Percentiles rank a stretch among this genome's conserved stretches.
phyloP scores from a whole-genome alignment of 2,888 invertebrate species.

The Drosophila rellima region DNA sequence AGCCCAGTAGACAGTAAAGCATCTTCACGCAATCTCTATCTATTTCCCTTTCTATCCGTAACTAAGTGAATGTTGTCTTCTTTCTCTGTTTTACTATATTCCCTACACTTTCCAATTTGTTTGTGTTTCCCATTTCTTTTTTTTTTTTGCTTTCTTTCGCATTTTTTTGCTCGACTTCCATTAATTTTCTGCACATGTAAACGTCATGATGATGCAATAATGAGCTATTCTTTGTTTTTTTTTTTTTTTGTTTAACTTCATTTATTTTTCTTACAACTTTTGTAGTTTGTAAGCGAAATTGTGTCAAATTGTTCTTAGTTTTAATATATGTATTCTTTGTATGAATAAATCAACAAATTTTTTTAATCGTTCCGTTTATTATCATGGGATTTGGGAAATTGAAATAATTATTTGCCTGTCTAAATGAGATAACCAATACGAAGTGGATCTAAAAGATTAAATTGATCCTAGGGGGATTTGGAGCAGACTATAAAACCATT shows the following conservation, averaged over 20 bases:
- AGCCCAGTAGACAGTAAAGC: slow-evolving; percentile 34
- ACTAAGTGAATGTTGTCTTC: not conserved
- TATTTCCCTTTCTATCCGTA: not conserved
- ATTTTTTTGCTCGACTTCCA: slow-evolving; percentile 15
- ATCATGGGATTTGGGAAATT: not conserved
- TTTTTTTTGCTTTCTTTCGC: slow-evolving; percentile 8
- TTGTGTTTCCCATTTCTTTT: slow-evolving; percentile 1
- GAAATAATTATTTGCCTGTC: not conserved
- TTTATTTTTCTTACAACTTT: slow-evolving; percentile 25
- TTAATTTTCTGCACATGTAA: slow-evolving; percentile 46
- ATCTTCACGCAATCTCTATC: not conserved
- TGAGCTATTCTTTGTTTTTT: slow-evolving; percentile 20
- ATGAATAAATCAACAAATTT: slow-evolving; percentile 70
- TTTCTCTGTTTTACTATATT: not conserved
- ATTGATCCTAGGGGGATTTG: no score
- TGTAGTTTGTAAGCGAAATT: slow-evolving; percentile 69
- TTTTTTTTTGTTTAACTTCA: slow-evolving; percentile 11
- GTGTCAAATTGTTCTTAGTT: slow-evolving; percentile 72
- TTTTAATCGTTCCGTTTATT: slow-evolving; percentile 27
- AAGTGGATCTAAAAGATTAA: not conserved
- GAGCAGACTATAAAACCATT: no score
- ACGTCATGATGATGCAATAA: slow-evolving; percentile 58
- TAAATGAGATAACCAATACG: no score
- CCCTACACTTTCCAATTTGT: slow-evolving; percentile 2
- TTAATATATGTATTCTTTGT: slow-evolving; percentile 57